These are phyloP conservation scores for Tetrao urogallus DNA, from an alignment of 2,113 vertebrate species.

Conservation along the genomic window DNA sequence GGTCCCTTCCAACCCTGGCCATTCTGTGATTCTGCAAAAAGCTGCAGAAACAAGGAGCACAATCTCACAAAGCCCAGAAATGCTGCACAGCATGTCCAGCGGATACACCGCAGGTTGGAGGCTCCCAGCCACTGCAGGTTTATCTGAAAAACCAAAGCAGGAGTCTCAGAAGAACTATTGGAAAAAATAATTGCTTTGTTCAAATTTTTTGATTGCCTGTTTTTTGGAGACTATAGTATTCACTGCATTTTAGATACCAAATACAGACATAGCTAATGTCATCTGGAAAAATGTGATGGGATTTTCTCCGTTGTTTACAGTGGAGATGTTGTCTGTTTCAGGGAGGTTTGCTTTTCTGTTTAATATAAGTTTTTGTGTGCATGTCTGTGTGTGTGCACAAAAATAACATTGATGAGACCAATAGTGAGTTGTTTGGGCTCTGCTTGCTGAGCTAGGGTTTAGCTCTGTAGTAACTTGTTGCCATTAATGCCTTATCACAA, in stretches of 20 bases:
- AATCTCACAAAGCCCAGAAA: not conserved
- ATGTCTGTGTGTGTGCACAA: not conserved
- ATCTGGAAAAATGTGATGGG: not conserved
- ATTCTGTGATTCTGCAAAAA: not conserved
- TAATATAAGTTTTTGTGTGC: not conserved
- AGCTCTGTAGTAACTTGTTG: not conserved
- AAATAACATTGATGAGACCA: not conserved
- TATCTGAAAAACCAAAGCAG: not conserved
- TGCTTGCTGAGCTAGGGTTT: not conserved
- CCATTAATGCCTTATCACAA: not conserved
- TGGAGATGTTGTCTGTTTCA: not conserved
- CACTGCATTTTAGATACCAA: not conserved
- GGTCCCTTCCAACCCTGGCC: too few species aligned
- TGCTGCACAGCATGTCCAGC: not conserved
- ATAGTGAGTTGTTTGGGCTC: not conserved
- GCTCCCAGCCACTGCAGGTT: not conserved
- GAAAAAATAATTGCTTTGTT: not conserved
- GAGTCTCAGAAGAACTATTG: not conserved
- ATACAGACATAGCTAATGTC: not conserved
- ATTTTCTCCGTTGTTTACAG: not conserved
- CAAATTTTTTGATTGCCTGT: constrained; percentile 39
- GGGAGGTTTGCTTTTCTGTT: not conserved
- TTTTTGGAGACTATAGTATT: not conserved
- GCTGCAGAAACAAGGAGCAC: not conserved
- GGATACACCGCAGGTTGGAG: not conserved